Base-by-base conservation (phyloP, 2,888 invertebrate genomes). In the Mactromeris polynyma region DNA sequence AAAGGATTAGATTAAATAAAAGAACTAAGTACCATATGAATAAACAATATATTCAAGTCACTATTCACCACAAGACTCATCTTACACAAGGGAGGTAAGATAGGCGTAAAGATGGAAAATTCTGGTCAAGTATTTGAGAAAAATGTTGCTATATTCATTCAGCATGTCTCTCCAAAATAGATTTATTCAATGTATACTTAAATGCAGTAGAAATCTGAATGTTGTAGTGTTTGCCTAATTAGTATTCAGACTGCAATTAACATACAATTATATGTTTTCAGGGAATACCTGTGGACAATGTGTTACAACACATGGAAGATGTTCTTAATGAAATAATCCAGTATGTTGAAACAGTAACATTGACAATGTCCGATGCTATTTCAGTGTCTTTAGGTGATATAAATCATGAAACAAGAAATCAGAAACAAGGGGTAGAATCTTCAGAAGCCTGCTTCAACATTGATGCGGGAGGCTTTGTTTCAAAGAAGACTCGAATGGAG, bases 251-350 rank as follows among this genome's bases (percentile, higher is more conserved):
- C 36, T 77, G 36, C 6, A 2, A 33, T 36, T 33, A 33, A 36
- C 33, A 14, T 26, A 21, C 3, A 77, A 33, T 36, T 40, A 14
- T 79, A 38, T 79, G 36, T 42, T 78, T 51, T 31, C 73, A 84
- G 84, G 84, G 78, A n/a, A 78, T 84, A 26, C 78, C 84, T n/a
- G 26, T 78, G n/a, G 46, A 42, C 4, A 9, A 14, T 51, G 36
- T 84, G 14, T 51, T 54, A 17, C 17, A 36, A 14, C 54, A 78
- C 11, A 84, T 84, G 84, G 77, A 78, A 84, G 78, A 40, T 36
- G 14, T 54, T 33, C 51, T 84, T 4, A 54, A 26, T 54, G 84
- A 78, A n/a, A 77, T 51, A 26, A 84, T 78, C n/a, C n/a, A 78
- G 54, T 51, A 84, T 73, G n/a, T 54, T 77, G 78, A 84, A 9